These are phyloP conservation scores for Eonycteris spelaea DNA, from an alignment of 2,113 vertebrate species.

Conservation along the genomic window DNA sequence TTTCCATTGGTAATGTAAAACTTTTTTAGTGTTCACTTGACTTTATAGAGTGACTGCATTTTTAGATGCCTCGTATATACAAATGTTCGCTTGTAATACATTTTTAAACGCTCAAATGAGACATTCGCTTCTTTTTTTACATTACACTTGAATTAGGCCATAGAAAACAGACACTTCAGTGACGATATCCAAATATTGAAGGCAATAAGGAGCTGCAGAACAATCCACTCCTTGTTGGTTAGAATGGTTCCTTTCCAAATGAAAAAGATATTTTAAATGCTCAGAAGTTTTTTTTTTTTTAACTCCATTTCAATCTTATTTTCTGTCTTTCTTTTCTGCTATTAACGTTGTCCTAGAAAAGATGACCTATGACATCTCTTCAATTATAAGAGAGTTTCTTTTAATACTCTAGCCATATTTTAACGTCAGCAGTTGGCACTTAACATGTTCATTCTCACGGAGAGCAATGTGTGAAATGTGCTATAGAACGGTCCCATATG, in stretches of 20 bases:
- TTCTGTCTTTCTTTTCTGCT: neutral
- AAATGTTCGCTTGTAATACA: slow-evolving; percentile 15
- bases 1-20: neutral
- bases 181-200: neutral
- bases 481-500: neutral
- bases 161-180: neutral
- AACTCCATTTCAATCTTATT: neutral
- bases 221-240: neutral
- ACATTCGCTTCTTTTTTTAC: slow-evolving; percentile 27
- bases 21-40: neutral
- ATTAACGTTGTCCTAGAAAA: neutral
- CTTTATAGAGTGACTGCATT: neutral
- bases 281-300: neutral
- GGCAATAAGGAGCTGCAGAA: neutral
- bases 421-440: neutral
- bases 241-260: slow-evolving; percentile 11
- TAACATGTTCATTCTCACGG: neutral
- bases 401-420: neutral
- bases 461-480: neutral
- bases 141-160: neutral
- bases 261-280: neutral
- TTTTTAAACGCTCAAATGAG: slow-evolving; percentile 20
- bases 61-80: neutral
- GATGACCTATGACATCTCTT: slow-evolving; percentile 26
- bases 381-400: neutral